Conservation (phyloP, 2,113 vertebrate genomes). For the Dipodomys ordii region DNA sequence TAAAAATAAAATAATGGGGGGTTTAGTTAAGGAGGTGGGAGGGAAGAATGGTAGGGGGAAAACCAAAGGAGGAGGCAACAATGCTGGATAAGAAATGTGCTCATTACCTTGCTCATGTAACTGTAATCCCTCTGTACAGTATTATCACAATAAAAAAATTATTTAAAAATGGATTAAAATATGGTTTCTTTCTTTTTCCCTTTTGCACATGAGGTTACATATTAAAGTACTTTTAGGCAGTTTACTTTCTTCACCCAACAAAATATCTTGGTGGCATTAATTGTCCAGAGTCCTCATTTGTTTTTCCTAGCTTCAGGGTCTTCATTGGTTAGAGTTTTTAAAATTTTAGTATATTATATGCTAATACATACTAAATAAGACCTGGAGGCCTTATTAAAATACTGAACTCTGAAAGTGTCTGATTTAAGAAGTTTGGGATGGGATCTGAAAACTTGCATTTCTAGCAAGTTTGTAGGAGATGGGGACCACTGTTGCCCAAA, state of each 20-base stretch:
- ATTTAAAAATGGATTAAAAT: background rate
- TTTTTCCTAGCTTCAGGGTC: background rate
- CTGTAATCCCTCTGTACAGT: too few relatives aligned
- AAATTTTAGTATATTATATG: background rate
- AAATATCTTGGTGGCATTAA: background rate
- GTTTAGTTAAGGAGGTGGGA: too few relatives aligned
- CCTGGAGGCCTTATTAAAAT: background rate
- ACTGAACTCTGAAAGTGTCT: background rate
- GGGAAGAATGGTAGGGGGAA: too few relatives aligned
- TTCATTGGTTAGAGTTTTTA: constrained; percentile 7
- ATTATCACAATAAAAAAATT: too few relatives aligned
- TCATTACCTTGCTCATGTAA: too few relatives aligned
- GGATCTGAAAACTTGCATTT: background rate
- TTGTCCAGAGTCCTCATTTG: background rate
- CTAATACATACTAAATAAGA: background rate
- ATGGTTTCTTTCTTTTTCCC: background rate
- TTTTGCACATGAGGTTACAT: background rate
- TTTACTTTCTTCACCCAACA: background rate
- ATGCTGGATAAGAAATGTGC: too few relatives aligned
- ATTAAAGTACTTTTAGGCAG: background rate
- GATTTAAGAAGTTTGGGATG: background rate
- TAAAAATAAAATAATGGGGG: too few relatives aligned
- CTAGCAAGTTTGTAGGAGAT: background rate
- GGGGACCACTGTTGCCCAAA: too few relatives aligned
- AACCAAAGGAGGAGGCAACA: too few relatives aligned